These are phyloP conservation scores for Eupithecia centaureata DNA, from an alignment of 2,888 invertebrate species.

Conservation along the genomic window DNA sequence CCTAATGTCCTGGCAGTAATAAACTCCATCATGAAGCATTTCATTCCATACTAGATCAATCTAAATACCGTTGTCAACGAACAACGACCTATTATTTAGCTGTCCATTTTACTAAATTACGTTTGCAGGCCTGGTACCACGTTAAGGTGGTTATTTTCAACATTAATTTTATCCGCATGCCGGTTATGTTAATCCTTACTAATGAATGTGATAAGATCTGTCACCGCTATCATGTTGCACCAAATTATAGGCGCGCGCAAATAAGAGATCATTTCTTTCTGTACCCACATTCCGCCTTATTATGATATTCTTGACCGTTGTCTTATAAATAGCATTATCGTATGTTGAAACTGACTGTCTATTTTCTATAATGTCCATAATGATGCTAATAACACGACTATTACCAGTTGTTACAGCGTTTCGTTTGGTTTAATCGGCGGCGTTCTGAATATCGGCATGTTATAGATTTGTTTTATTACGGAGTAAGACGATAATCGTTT, in stretches of 20 bases:
- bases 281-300: slow-evolving; percentile 46
- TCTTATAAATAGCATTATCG: slow-evolving; percentile 50
- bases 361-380: slow-evolving; percentile 68
- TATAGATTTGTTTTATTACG: slow-evolving; percentile 69
- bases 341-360: slow-evolving; percentile 67
- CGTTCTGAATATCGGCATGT: slow-evolving; percentile 75
- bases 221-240: slow-evolving; percentile 45
- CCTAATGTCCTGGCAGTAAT: slow-evolving; percentile 37
- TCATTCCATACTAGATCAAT: slow-evolving; percentile 17
- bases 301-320: slow-evolving; percentile 35
- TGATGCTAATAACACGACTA: slow-evolving; percentile 75
- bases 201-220: slow-evolving; percentile 51
- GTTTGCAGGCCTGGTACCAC: slow-evolving; percentile 41
- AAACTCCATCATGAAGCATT: slow-evolving; percentile 11
- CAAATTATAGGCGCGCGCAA: slow-evolving; percentile 47
- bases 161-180: slow-evolving; percentile 40
- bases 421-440: slow-evolving; percentile 71
- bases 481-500: slow-evolving; percentile 66
- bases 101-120: slow-evolving; percentile 31
- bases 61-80: slow-evolving; percentile 17
- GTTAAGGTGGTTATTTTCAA: slow-evolving; percentile 40
- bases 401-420: slow-evolving; percentile 74
- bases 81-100: slow-evolving; percentile 21
- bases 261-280: slow-evolving; percentile 45
- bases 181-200: slow-evolving; percentile 50